Evolutionary conservation across 2,888 invertebrate species (phyloP), one percentile per base, ranked within the genome.

Genomic region (Nysson spinosus): DNA sequence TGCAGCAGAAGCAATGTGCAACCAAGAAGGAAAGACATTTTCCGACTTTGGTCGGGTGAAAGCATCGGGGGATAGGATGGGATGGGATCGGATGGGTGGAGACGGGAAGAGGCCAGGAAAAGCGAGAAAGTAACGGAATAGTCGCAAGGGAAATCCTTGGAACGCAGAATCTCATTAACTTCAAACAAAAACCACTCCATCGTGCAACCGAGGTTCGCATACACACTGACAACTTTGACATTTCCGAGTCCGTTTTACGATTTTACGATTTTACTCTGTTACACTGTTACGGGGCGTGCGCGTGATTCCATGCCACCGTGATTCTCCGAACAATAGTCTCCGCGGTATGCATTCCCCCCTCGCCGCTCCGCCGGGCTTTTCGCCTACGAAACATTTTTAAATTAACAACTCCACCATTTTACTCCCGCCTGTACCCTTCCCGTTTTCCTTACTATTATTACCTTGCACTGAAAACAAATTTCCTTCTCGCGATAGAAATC

Each of bases 131-230:
- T 42, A 30, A 42, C 30, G 42, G 52, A 40, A 40, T 22, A 30
- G 43, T 44, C 44, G 43, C 44, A 28, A 17, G 44, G 44, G 44
- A 54, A 34, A 37, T 64, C 24, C 47, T 58, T 26, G 52, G 42
- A 52, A 40, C 47, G 42, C 35, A 43, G 52, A 64, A 64, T 64
- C 64, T 64, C 64, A 58, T 64, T 64, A 64, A 64, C 24, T 40
- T 47, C 47, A 43, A 58, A 64, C 64, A 64, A 64, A 64, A 58
- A 52, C 58, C 44, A n/a, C 9, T 44, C 24, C 34, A 28, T 22
- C 39, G 37, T 17, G 34, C 28, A 28, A 28, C 32, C 16, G 34
- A 0, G 43, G 14, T 14, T 7, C 39, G 9, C n/a, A 11, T 11
- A 28, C 28, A 11, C 49, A n/a, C n/a, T n/a, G 42, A 35, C 28